Evolutionary conservation across 2,113 vertebrate species (phyloP).

Genomic region (Uria aalge): DNA sequence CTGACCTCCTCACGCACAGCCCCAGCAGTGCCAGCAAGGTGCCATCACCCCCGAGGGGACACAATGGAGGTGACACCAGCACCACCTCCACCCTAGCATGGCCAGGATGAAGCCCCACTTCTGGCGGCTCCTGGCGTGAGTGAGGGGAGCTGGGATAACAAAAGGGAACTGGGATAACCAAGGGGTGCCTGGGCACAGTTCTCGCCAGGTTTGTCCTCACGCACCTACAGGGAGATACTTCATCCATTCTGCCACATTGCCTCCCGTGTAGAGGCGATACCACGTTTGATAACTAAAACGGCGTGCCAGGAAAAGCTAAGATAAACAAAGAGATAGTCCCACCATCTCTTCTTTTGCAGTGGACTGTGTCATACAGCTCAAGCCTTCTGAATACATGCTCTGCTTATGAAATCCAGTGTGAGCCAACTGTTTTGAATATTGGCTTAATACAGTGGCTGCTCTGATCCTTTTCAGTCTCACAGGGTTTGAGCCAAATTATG

Average conservation of each 20-base stretch:
- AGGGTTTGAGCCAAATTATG: slow-evolving; percentile 41
- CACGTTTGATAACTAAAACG: not conserved
- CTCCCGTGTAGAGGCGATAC: fast-evolving
- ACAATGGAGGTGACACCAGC: fast-evolving
- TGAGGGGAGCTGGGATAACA: not conserved
- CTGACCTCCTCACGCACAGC: not conserved
- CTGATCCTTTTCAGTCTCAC: slow-evolving; percentile 22
- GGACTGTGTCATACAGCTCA: slow-evolving; percentile 1
- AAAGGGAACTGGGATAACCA: not conserved
- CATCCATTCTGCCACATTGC: not conserved
- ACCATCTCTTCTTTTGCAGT: not conserved
- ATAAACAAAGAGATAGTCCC: not conserved
- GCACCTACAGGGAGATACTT: not conserved
- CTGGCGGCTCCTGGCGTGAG: not conserved
- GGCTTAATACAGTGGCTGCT: slow-evolving; percentile 35
- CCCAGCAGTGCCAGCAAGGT: not conserved
- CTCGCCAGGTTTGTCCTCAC: not conserved
- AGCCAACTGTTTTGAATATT: slow-evolving; percentile 31
- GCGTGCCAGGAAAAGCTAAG: too few species aligned
- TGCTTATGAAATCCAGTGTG: slow-evolving; percentile 35
- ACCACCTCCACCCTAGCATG: fast-evolving
- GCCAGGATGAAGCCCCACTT: not conserved
- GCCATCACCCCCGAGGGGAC: not conserved
- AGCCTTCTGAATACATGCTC: not conserved
- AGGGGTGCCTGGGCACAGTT: not conserved